A percentile compares a stretch with the other conserved stretches of the same genome.
Evolutionary conservation across 1,140 invertebrate species (phyloP).

Genomic region (Calliphora vicina): DNA sequence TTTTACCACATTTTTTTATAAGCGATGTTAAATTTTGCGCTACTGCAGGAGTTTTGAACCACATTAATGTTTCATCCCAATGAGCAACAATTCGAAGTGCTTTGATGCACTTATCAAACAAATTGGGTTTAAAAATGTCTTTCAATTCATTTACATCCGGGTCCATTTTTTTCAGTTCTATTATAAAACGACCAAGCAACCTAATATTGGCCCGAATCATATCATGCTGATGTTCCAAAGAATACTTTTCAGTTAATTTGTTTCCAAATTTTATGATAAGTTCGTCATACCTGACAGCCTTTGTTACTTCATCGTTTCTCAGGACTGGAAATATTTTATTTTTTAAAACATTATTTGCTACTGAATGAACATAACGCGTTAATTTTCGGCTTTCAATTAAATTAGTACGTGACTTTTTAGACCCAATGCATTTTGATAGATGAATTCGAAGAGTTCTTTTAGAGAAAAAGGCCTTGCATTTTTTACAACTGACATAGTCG

Average conservation of each 20-base stretch:
- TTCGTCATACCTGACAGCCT: background rate
- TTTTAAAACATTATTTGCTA: background rate
- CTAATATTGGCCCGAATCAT: background rate
- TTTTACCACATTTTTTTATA: no score
- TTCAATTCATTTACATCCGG: background rate
- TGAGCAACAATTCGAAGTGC: background rate
- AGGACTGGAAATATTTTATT: background rate
- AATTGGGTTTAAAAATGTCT: background rate
- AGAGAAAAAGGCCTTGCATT: background rate
- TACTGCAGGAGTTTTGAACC: background rate
- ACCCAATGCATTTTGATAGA: background rate
- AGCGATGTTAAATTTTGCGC: no score
- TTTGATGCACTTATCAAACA: background rate
- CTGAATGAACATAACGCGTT: background rate
- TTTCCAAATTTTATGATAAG: background rate
- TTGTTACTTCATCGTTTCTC: background rate
- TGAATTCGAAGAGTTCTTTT: background rate
- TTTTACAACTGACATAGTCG: background rate
- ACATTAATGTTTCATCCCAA: background rate
- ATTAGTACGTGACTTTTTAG: no score
- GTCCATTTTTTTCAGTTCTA: background rate
- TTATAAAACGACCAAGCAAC: background rate
- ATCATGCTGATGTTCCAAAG: background rate
- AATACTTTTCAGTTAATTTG: background rate
- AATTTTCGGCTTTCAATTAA: no score